phyloP scores from a whole-genome alignment of 1,140 invertebrate genomes.

The Saccostrea cuccullata region DNA sequence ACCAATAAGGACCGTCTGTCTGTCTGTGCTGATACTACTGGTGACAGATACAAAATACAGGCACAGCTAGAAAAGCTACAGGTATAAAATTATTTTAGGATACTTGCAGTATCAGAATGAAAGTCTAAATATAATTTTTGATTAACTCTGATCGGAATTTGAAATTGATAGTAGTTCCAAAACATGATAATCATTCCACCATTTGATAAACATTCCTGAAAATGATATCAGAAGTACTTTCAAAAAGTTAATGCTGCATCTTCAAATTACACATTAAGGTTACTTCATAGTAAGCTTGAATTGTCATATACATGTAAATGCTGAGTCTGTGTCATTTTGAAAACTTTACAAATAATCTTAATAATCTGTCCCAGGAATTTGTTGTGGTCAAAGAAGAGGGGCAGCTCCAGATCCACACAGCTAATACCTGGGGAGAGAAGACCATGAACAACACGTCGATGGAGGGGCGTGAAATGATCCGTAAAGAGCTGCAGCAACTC shows the following conservation, averaged over 20 bases:
- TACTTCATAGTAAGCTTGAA: too few species aligned
- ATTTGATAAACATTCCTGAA: too few species aligned
- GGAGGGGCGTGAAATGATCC: slow-evolving; percentile 91
- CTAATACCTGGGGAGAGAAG: slow-evolving; percentile 95
- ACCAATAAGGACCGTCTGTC: slow-evolving; percentile 90
- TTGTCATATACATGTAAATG: too few species aligned
- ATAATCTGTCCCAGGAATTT: slow-evolving; percentile 81
- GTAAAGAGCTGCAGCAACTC: slow-evolving; percentile 88
- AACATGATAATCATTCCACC: too few species aligned
- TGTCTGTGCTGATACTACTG: slow-evolving; percentile 80
- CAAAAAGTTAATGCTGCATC: too few species aligned
- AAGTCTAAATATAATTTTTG: too few species aligned
- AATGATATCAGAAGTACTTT: too few species aligned
- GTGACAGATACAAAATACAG: slow-evolving; percentile 91
- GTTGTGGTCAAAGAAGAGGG: slow-evolving; percentile 89
- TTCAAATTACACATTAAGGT: too few species aligned
- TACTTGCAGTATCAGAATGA: too few species aligned
- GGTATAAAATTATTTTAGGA: slow-evolving; percentile 65
- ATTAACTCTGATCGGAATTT: too few species aligned
- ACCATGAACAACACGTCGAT: slow-evolving; percentile 94
- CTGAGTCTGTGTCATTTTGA: neutral
- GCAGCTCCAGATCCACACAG: slow-evolving; percentile 91
- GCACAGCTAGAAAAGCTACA: slow-evolving; percentile 86
- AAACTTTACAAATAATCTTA: neutral
- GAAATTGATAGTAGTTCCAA: too few species aligned